phyloP scores from a whole-genome alignment of 2,113 vertebrate genomes.

The Chionis minor region DNA sequence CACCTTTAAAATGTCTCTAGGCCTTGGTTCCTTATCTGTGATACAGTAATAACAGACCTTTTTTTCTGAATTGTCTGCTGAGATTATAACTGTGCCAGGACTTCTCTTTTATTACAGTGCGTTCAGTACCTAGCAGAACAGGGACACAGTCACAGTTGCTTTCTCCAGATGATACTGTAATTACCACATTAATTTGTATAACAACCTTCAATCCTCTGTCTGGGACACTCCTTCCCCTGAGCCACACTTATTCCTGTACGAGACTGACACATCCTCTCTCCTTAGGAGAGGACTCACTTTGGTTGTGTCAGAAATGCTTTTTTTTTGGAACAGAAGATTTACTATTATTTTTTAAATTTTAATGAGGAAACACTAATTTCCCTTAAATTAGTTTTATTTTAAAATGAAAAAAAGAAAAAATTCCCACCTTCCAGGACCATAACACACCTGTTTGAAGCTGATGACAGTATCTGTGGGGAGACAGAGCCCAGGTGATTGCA shows the following conservation, averaged over 20 bases:
- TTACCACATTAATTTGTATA: conserved; percentile 67
- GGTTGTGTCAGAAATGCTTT: neutral
- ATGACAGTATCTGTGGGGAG: neutral
- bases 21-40: neutral
- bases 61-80: neutral
- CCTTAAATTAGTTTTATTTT: neutral
- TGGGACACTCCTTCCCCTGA: conserved; percentile 36
- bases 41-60: neutral
- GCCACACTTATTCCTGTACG: conserved; percentile 17
- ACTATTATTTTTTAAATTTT: neutral
- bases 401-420: neutral
- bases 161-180: conserved; percentile 66
- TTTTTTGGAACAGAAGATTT: neutral
- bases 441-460: neutral
- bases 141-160: conserved; percentile 48
- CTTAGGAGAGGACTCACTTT: neutral
- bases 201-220: conserved; percentile 56
- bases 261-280: neutral
- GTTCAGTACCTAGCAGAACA: conserved; percentile 18
- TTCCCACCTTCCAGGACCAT: too few species aligned
- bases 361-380: neutral
- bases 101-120: neutral
- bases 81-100: neutral
- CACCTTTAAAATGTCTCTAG: neutral
- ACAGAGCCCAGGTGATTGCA: neutral